phyloP scores from a whole-genome alignment of 1,140 invertebrate genomes.

The Periplaneta americana region DNA sequence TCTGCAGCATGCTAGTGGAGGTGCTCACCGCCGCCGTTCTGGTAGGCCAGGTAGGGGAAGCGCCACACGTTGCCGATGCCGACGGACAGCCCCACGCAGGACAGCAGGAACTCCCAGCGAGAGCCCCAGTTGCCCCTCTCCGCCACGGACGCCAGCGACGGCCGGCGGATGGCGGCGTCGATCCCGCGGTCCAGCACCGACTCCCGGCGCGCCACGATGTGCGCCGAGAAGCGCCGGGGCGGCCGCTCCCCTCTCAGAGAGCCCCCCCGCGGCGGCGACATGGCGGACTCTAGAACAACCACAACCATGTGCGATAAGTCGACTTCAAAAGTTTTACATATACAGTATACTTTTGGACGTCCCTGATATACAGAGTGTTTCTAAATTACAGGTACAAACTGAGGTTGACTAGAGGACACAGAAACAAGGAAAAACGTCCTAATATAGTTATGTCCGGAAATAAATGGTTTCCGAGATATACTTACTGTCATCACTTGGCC shows the following conservation, averaged over 20 bases:
- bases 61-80: conserved; percentile 47
- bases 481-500: too few relatives aligned
- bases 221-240: conserved; percentile 25
- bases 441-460: too few relatives aligned
- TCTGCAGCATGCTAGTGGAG: not conserved
- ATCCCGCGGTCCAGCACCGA: conserved; percentile 23
- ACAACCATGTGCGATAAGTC: too few relatives aligned
- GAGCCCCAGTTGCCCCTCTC: conserved; percentile 25
- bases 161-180: conserved; percentile 24
- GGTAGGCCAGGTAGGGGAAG: conserved; percentile 43
- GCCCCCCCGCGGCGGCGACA: conserved; percentile 3
- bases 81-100: conserved; percentile 44
- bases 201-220: conserved; percentile 27
- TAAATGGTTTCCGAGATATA: too few relatives aligned
- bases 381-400: too few relatives aligned
- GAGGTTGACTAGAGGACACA: too few relatives aligned
- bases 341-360: too few relatives aligned
- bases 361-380: too few relatives aligned
- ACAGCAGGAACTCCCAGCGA: conserved; percentile 36
- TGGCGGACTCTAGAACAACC: too few relatives aligned
- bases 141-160: not conserved
- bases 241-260: conserved; percentile 13
- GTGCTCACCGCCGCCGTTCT: conserved; percentile 37
- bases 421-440: too few relatives aligned
- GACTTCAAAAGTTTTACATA: too few relatives aligned